A percentile compares a stretch with the other conserved stretches of the same genome.
Conservation (phyloP, 2,888 invertebrate species). For the Drosophila longiperda region DNA sequence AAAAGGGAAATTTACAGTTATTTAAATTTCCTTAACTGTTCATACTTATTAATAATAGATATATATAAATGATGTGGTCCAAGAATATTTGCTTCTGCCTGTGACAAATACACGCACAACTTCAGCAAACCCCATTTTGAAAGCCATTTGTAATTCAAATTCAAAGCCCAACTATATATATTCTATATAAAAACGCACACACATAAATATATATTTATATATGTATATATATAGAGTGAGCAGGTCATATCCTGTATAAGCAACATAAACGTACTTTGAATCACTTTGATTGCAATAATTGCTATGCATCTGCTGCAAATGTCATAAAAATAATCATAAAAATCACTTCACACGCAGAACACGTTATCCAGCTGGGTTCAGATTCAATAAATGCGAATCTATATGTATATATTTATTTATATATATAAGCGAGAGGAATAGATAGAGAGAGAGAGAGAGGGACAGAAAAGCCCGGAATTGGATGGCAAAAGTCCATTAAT, state of each 20-base stretch:
- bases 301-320: constrained; percentile 10
- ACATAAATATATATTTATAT: no score
- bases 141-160: not conserved
- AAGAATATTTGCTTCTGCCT: not conserved
- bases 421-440: not conserved
- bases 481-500: constrained; percentile 51
- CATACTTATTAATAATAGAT: not conserved
- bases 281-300: constrained; percentile 5
- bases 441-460: not conserved
- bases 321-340: constrained; percentile 30
- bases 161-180: not conserved
- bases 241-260: constrained; percentile 27
- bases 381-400: constrained; percentile 12
- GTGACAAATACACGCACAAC: not conserved
- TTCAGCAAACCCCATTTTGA: not conserved
- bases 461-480: constrained; percentile 24
- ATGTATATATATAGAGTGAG: not conserved
- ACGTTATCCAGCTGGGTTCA: constrained; percentile 3
- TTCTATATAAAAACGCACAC: not conserved
- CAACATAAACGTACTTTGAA: constrained; percentile 5
- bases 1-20: not conserved
- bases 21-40: not conserved
- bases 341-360: constrained; percentile 25
- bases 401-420: not conserved
- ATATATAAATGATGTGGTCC: not conserved